phyloP scores from a whole-genome alignment of 2,888 invertebrate species.

The Brachylomia viminalis region DNA sequence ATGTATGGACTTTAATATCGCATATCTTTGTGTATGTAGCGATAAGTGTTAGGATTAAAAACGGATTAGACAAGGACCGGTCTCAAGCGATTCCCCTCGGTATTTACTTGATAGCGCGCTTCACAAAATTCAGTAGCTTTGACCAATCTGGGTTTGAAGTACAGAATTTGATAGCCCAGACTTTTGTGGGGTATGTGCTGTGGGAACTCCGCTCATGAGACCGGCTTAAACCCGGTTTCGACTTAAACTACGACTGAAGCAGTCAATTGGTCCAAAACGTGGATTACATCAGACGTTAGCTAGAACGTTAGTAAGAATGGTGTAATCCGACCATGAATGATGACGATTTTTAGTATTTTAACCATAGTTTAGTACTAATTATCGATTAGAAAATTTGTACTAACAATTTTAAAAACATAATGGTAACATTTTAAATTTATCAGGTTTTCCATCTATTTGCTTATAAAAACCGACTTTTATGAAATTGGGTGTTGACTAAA shows the following conservation, averaged over 20 bases:
- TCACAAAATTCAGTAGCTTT: constrained; percentile 4
- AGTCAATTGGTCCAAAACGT: constrained; percentile 36
- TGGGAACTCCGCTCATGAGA: constrained; percentile 17
- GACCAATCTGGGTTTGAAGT: not conserved
- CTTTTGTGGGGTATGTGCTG: not conserved
- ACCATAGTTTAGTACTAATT: constrained; percentile 72
- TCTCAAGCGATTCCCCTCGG: constrained; percentile 21
- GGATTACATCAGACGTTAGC: constrained; percentile 33
- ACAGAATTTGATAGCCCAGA: not conserved
- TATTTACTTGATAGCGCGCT: not conserved
- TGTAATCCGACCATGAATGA: constrained; percentile 28
- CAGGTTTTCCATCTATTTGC: constrained; percentile 43
- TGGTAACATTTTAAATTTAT: constrained; percentile 38
- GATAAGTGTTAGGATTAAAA: constrained; percentile 44
- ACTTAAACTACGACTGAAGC: constrained; percentile 47
- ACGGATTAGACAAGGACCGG: constrained; percentile 51
- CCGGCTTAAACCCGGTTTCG: constrained; percentile 50
- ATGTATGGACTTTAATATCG: constrained; percentile 47
- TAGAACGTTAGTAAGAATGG: constrained; percentile 15
- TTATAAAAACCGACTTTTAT: constrained; percentile 48
- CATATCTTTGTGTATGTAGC: constrained; percentile 57
- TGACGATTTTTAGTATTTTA: constrained; percentile 48
- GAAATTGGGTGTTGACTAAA: constrained; percentile 31
- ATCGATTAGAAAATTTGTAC: constrained; percentile 75
- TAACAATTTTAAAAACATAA: constrained; percentile 66